Conservation (phyloP, 1,140 invertebrate species). For the Drosophila micromelanica region DNA sequence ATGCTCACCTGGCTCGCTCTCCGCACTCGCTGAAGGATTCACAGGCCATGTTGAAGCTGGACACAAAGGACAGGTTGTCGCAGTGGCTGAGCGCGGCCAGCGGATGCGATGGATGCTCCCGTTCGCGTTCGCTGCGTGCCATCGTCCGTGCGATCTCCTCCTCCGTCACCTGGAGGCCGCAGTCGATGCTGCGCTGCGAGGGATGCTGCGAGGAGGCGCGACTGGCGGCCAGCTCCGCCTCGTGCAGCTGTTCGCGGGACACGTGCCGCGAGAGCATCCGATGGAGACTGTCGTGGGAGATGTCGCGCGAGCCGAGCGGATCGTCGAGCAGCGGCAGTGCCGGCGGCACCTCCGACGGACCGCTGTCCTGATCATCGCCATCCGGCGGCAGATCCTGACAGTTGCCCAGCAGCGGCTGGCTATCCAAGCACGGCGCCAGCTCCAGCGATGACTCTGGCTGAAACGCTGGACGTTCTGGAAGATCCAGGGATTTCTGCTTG, state of each 20-base stretch:
- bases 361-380: conserved; percentile 89
- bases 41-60: conserved; percentile 92
- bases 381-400: conserved; percentile 79
- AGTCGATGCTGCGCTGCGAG: conserved; percentile 84
- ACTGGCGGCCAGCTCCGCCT: conserved; percentile 58
- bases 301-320: conserved; percentile 90
- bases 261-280: conserved; percentile 85
- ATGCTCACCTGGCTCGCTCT: conserved; percentile 75
- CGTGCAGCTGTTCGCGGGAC: conserved; percentile 86
- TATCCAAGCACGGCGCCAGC: conserved; percentile 42
- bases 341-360: conserved; percentile 90
- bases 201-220: conserved; percentile 84
- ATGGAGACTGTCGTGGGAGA: conserved; percentile 91
- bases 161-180: conserved; percentile 93
- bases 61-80: conserved; percentile 93
- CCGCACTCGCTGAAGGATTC: conserved; percentile 85
- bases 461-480: conserved; percentile 62
- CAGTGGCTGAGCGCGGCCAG: conserved; percentile 94
- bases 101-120: conserved; percentile 87
- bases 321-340: conserved; percentile 90
- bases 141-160: conserved; percentile 95
- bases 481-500: conserved; percentile 78
- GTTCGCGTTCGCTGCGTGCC: conserved; percentile 85
- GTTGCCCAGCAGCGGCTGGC: conserved; percentile 29
- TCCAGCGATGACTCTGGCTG: conserved; percentile 42